Conservation (phyloP, 1,140 invertebrate genomes). For the Tigriopus japonicus region DNA sequence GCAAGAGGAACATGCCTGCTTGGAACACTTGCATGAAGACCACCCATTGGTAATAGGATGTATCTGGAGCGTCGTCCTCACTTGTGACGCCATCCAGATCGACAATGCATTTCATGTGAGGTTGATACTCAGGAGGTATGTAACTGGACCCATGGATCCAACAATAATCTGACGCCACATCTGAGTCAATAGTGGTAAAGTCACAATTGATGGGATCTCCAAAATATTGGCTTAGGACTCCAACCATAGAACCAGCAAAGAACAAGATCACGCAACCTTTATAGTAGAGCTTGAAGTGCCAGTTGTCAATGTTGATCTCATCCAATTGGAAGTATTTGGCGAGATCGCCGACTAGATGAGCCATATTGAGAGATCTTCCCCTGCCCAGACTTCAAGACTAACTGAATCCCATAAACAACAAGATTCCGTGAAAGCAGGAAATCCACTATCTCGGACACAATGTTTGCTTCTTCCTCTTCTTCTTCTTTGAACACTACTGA, state of each 20-base stretch:
- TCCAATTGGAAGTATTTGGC: constrained; percentile 12
- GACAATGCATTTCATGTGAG: constrained; percentile 13
- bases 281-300: constrained; percentile 11
- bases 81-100: background rate
- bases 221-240: constrained; percentile 11
- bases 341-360: constrained; percentile 10
- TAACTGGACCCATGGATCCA: constrained; percentile 13
- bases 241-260: constrained; percentile 7
- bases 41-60: constrained; percentile 13
- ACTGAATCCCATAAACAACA: no score
- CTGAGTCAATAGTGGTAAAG: constrained; percentile 4
- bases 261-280: constrained; percentile 5
- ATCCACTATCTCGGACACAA: no score
- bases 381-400: no score
- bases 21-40: constrained; percentile 10
- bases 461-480: no score
- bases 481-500: no score
- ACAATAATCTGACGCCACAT: constrained; percentile 12
- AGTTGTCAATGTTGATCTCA: constrained; percentile 15
- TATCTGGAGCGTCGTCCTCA: constrained; percentile 10
- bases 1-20: constrained; percentile 3
- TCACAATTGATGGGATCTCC: constrained; percentile 15
- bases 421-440: no score
- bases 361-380: constrained; percentile 3
- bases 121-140: constrained; percentile 8